Percentiles rank a stretch among this genome's conserved stretches.
Conservation (phyloP, 2,888 invertebrate genomes). For the Rotaria sp. region DNA sequence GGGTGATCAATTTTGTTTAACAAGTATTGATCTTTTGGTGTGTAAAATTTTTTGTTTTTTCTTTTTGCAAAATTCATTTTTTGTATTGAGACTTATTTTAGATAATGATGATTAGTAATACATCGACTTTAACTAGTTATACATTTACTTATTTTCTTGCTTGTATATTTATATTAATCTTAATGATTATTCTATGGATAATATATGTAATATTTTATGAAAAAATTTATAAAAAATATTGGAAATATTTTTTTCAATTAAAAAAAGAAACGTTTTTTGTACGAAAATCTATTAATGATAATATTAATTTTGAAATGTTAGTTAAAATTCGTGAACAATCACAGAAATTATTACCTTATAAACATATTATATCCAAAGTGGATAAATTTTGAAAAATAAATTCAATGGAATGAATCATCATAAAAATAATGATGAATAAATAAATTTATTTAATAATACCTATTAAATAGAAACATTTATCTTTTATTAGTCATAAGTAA, state of each 20-base stretch:
- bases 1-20: slow-evolving; percentile 21
- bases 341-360: background rate
- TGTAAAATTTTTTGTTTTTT: background rate
- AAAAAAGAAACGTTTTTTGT: background rate
- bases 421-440: background rate
- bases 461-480: no score
- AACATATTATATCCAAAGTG: background rate
- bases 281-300: background rate
- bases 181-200: background rate
- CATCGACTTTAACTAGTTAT: background rate
- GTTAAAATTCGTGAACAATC: slow-evolving; percentile 13
- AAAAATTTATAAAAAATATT: background rate
- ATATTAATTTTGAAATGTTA: slow-evolving; percentile 7
- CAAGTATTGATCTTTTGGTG: background rate
- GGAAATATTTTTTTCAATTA: background rate
- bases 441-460: no score
- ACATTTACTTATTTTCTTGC: background rate
- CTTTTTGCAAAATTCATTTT: no score
- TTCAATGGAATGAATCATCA: no score
- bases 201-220: background rate
- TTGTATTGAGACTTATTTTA: background rate
- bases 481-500: no score
- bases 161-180: background rate
- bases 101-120: background rate
- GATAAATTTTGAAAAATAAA: no score